Evolutionary conservation across 2,888 invertebrate genomes (phyloP), one percentile per base, ranked within the genome.

Genomic region (Phaedon cochleariae): DNA sequence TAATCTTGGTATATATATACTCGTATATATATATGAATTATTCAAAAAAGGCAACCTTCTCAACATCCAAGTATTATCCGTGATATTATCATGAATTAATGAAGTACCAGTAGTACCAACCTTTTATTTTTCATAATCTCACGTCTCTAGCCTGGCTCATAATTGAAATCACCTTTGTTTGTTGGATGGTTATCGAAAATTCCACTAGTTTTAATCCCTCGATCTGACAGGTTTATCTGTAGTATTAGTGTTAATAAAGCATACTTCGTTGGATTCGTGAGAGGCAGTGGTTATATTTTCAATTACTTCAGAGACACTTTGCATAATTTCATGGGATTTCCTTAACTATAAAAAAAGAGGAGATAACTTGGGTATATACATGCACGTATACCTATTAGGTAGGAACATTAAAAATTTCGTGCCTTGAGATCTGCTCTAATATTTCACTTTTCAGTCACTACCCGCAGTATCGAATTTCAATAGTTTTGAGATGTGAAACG

Each of bases 21-120:
- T n/a, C n/a, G n/a, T n/a, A n/a, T n/a, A 53, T 65, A 68, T 59
- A 59, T 53, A 74, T 72, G 74, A 74, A 74, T 74, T 67, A 74
- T 74, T 72, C 74, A 74, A 62, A 64, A 67, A 69, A 61, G 46
- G 61, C 54, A 66, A 62, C 54, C 54, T 57, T 59, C 62, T 62
- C 59, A 62, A 62, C 59, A 59, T 59, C 59, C 48, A 2, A 55
- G 54, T 46, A 67, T 70, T 67, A 70, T 70, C 67, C n/a, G n/a
- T n/a, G n/a, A n/a, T n/a, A n/a, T n/a, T n/a, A n/a, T n/a, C n/a
- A 62, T 65, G 67, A 63, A 70, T 70, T 67, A 65, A 67, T 70
- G 67, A 70, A 65, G 59, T 65, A 57, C 59, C 65, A 61, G 61
- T 55, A 26, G 48, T 52, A 55, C 29, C 26, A 53, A 45, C 41